A percentile compares a stretch with the other conserved stretches of the same genome.
Conservation (phyloP, 2,888 invertebrate genomes). For the Cheiracanthium punctorium region DNA sequence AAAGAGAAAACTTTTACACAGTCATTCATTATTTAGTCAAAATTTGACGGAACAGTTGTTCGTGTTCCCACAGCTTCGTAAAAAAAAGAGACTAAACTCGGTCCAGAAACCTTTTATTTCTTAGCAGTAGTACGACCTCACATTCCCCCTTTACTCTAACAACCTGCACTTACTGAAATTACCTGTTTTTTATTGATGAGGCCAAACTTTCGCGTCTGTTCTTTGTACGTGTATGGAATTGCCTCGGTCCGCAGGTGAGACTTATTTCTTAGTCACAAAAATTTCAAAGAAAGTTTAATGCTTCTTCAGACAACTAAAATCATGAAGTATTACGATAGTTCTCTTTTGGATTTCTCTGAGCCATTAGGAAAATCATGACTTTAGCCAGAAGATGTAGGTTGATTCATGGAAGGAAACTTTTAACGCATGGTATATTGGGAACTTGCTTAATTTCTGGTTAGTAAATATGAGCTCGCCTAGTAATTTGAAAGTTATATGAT, state of each 20-base stretch:
- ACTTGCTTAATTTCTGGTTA: too few species aligned
- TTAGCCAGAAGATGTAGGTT: too few species aligned
- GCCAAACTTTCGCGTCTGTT: neutral
- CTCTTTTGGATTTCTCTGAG: too few species aligned
- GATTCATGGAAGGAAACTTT: too few species aligned
- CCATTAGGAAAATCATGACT: too few species aligned
- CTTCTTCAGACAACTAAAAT: neutral
- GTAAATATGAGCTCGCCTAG: too few species aligned
- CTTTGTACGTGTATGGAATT: neutral
- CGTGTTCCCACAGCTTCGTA: neutral
- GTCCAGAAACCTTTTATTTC: neutral
- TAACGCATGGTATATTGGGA: too few species aligned
- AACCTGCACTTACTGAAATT: slow-evolving; percentile 13
- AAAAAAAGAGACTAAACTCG: neutral
- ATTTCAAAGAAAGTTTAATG: neutral
- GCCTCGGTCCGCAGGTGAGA: neutral
- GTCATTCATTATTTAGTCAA: neutral
- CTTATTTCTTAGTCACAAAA: neutral
- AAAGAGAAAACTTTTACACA: neutral
- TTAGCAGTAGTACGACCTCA: neutral
- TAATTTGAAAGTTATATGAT: too few species aligned
- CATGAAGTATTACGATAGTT: neutral
- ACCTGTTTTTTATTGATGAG: slow-evolving; percentile 2
- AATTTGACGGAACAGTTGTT: neutral
- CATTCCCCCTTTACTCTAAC: neutral